Base-by-base conservation (phyloP, 2,797 vertebrate genomes). In the Sebastes oblongus region DNA sequence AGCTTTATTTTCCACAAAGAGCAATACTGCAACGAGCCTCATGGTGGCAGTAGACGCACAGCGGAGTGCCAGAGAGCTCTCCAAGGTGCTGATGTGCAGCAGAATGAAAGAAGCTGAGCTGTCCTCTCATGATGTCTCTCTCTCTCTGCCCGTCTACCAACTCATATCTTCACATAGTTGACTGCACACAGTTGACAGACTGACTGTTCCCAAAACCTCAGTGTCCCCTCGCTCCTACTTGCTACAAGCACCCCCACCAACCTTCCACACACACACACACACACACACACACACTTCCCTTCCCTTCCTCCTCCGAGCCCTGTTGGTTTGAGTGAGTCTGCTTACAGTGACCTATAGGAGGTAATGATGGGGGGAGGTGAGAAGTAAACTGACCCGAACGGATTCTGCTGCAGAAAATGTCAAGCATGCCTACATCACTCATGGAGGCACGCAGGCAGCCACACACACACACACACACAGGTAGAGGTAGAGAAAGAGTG, bases 391-490 rank as follows among this genome's bases (percentile, higher is more conserved):
- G 92, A 93, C 92, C 92, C 75, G 72, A 87, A 88, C 84, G 68
- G 75, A 92, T 91, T 91, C 84, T 72, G 89, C 92, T 86, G 89
- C 78, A 85, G 89, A 91, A 94, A 95, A 94, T 94, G 94, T 93
- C 93, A 93, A 86, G 72, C 77, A 82, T 87, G 86, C 83, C 83
- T 66, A 64, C 87, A 90, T 92, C 90, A 88, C 83, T 92, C 92
- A 90, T n/a, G 7, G 77, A 89, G 60, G 82, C 80, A 84, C n/a
- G 25, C 80, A 86, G 39, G 54, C 11, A 29, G 27, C 27, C 27
- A 27, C 27, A 27, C 27, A 27, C 27, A 27, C 50, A 39, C 52
- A 34, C 36, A 59, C 42, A 74, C 64, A 73, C 29, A 32, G 78
- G 81, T 83, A 73, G 32, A 72, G 50, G 39, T 42, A 77, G 60